phyloP scores from a whole-genome alignment of 2,888 invertebrate species.

The Germaria angustata region DNA sequence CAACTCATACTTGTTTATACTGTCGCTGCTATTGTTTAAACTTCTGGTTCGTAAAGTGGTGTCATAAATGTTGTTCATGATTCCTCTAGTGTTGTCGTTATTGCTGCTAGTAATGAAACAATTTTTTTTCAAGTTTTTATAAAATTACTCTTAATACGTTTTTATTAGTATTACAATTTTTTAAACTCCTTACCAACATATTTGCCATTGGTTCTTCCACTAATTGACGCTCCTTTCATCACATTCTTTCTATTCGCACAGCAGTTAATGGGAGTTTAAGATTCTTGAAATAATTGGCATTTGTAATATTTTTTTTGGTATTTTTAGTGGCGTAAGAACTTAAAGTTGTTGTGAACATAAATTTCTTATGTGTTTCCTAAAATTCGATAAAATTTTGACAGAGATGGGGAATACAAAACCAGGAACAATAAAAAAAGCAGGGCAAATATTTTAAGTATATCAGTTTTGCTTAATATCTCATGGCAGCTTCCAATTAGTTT shows the following conservation, averaged over 20 bases:
- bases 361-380: too few relatives aligned
- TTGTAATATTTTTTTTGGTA: too few relatives aligned
- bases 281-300: constrained; percentile 36
- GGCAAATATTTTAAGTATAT: too few relatives aligned
- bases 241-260: neutral
- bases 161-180: neutral
- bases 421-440: too few relatives aligned
- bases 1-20: neutral
- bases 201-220: constrained; percentile 38
- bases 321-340: too few relatives aligned
- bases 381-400: too few relatives aligned
- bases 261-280: constrained; percentile 41
- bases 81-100: neutral
- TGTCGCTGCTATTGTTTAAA: constrained; percentile 23
- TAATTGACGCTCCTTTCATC: constrained; percentile 47
- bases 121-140: constrained; percentile 18
- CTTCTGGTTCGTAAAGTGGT: constrained; percentile 44
- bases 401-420: too few relatives aligned
- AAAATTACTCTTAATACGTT: constrained; percentile 32
- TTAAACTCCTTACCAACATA: neutral
- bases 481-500: too few relatives aligned
- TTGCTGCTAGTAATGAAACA: constrained; percentile 37
- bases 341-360: too few relatives aligned
- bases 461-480: too few relatives aligned
- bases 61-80: constrained; percentile 34